Evolutionary conservation across 1,140 invertebrate species (phyloP).

Genomic region (Apocrypta bakeri): DNA sequence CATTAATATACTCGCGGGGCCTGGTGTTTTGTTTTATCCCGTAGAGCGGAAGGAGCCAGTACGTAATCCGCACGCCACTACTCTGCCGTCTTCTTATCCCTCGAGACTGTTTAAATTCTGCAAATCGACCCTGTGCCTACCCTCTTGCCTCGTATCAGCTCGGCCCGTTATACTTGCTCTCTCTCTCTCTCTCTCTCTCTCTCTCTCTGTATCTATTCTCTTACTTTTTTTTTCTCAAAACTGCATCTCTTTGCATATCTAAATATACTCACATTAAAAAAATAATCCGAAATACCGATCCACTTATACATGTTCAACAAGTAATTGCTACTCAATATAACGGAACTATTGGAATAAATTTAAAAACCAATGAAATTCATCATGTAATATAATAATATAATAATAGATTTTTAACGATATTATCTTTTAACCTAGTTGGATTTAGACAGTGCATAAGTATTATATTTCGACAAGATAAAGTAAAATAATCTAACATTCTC

Average conservation of each 20-base stretch:
- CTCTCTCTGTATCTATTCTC: neutral
- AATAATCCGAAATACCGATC: too few species aligned
- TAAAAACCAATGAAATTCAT: too few species aligned
- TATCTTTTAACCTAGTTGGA: too few species aligned
- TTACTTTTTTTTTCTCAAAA: neutral
- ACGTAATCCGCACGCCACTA: conserved; percentile 63
- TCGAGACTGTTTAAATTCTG: conserved; percentile 73
- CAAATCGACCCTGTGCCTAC: conserved; percentile 63
- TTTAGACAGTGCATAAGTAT: too few species aligned
- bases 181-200: conserved; percentile 23
- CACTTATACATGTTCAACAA: too few species aligned
- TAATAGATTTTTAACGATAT: too few species aligned
- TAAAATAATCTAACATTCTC: too few species aligned
- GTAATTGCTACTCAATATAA: too few species aligned
- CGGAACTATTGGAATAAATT: too few species aligned
- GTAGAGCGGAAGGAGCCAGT: conserved; percentile 66
- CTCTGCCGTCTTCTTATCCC: conserved; percentile 63
- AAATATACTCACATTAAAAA: too few species aligned
- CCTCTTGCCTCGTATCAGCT: conserved; percentile 32
- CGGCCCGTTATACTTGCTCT: neutral
- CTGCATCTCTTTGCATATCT: conserved; percentile 36
- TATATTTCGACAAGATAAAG: too few species aligned
- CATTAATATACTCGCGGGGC: conserved; percentile 74
- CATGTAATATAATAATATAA: too few species aligned
- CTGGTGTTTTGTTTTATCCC: conserved; percentile 75